Percentiles rank a stretch among this genome's conserved stretches.
phyloP scores from a whole-genome alignment of 2,113 vertebrate genomes.

The Orientallactaga bullata region DNA sequence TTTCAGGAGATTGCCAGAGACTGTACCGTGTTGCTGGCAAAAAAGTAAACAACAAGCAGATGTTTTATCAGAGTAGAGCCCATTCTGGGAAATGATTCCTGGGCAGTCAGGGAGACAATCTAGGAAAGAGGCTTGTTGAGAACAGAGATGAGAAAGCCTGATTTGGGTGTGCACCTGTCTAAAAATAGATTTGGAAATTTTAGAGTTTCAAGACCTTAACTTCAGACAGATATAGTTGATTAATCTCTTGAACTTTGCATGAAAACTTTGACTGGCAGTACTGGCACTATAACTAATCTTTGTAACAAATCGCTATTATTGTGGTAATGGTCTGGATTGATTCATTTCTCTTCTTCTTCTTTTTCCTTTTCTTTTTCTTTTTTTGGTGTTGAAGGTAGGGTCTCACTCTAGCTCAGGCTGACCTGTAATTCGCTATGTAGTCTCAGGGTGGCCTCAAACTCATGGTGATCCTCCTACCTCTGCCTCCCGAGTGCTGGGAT shows the following conservation, averaged over 20 bases:
- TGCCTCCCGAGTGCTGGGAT: too few species aligned
- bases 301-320: slow-evolving; percentile 60
- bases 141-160: slow-evolving; percentile 29
- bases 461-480: too few species aligned
- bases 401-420: too few species aligned
- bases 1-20: slow-evolving; percentile 70
- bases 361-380: slow-evolving; percentile 18
- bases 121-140: slow-evolving; percentile 33
- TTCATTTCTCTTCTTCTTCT: neutral
- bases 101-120: slow-evolving; percentile 48
- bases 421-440: too few species aligned
- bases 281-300: slow-evolving; percentile 61
- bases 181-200: slow-evolving; percentile 52
- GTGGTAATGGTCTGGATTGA: slow-evolving; percentile 50
- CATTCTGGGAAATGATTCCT: slow-evolving; percentile 1
- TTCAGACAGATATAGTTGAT: slow-evolving; percentile 67
- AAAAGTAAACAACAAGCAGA: slow-evolving; percentile 73
- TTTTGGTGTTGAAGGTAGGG: too few species aligned
- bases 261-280: slow-evolving; percentile 60
- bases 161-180: slow-evolving; percentile 36
- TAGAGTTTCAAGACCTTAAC: slow-evolving; percentile 39
- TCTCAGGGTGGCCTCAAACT: too few species aligned
- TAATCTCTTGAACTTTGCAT: slow-evolving; percentile 74
- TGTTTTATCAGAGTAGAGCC: slow-evolving; percentile 66
- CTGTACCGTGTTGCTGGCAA: slow-evolving; percentile 67